Conservation (phyloP, 2,113 vertebrate genomes). For the Pseudopodoces humilis region DNA sequence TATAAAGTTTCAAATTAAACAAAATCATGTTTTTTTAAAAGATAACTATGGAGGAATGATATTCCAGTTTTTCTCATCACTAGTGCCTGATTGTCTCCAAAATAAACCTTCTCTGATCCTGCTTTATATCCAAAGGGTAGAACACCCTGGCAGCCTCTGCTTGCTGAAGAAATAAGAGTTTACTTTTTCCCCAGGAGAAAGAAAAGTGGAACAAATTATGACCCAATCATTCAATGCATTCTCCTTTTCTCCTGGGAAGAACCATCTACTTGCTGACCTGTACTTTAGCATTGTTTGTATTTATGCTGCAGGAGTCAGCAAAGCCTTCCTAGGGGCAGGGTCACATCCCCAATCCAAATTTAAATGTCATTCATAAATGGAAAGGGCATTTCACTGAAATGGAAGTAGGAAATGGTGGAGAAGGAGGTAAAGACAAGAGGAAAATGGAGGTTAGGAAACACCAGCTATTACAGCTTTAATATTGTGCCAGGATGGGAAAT, state of each 20-base stretch:
- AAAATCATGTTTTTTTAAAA: not conserved
- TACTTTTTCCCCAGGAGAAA: not conserved
- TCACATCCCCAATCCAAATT: not conserved
- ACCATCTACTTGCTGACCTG: not conserved
- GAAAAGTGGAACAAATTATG: not conserved
- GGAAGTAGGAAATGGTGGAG: not conserved
- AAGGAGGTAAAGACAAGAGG: not conserved
- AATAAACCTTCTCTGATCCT: not conserved
- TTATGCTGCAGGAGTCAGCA: not conserved
- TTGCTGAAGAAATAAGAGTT: not conserved
- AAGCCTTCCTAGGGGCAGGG: not conserved
- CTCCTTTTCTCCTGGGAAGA: not conserved
- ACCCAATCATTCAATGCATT: not conserved
- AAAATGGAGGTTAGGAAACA: not conserved
- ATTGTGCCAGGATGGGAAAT: not conserved
- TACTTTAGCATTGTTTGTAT: not conserved
- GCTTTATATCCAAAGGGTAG: not conserved
- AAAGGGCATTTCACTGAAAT: not conserved
- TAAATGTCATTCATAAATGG: not conserved
- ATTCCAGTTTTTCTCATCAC: not conserved
- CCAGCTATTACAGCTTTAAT: not conserved
- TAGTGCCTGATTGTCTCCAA: not conserved
- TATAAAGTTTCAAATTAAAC: not conserved
- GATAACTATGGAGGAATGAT: not conserved
- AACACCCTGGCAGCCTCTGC: not conserved